Conservation (phyloP, 2,113 vertebrate species). For the Butorides virescens region DNA sequence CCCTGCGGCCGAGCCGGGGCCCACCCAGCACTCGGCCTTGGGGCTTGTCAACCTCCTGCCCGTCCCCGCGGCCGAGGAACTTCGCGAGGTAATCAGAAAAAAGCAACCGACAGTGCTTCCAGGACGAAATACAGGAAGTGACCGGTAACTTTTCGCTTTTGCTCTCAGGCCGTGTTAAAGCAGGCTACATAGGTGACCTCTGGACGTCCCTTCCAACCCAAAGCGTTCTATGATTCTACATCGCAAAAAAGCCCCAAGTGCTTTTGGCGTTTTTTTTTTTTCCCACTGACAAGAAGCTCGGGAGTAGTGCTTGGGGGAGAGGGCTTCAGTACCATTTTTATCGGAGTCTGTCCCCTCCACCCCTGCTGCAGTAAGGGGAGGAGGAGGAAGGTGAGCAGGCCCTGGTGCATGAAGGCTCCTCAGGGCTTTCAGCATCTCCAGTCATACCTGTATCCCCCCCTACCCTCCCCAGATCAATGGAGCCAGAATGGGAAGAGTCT, state of each 20-base stretch:
- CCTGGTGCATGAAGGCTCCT: neutral
- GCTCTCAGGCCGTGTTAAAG: neutral
- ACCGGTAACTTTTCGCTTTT: neutral
- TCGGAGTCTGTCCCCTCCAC: accelerated
- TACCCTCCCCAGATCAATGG: accelerated
- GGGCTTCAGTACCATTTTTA: neutral
- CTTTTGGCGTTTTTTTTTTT: neutral
- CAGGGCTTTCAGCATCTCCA: neutral
- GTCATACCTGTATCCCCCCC: too few relatives aligned
- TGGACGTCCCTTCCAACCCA: too few relatives aligned
- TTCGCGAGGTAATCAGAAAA: accelerated
- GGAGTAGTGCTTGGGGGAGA: neutral
- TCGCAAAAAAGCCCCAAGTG: neutral
- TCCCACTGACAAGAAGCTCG: too few relatives aligned
- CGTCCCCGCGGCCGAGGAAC: accelerated
- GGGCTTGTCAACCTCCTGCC: accelerated
- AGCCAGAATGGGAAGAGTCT: neutral
- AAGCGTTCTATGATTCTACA: too few relatives aligned
- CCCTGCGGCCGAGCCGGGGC: too few relatives aligned
- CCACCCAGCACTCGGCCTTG: too few relatives aligned
- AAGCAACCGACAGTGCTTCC: neutral
- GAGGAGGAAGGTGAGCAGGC: neutral
- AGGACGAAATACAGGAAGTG: accelerated
- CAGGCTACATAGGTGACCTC: neutral
- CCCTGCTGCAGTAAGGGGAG: neutral